phyloP scores from a whole-genome alignment of 1,140 invertebrate species.

The Heliconius hermathena region DNA sequence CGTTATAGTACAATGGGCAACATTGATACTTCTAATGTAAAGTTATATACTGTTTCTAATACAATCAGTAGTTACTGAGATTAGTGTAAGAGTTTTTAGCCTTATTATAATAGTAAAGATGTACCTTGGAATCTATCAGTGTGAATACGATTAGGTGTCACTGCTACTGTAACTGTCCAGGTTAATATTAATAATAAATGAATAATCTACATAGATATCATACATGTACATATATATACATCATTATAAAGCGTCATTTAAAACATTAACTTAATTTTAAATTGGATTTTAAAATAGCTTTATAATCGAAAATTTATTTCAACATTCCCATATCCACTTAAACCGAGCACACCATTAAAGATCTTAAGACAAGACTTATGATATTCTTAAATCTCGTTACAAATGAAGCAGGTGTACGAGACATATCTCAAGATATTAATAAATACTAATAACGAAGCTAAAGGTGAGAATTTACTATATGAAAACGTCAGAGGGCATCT shows the following conservation, averaged over 20 bases:
- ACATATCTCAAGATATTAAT: constrained; percentile 34
- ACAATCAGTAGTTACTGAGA: too few species aligned
- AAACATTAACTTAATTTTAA: not conserved
- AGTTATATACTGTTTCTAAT: too few species aligned
- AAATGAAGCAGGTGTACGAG: constrained; percentile 11
- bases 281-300: not conserved
- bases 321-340: not conserved
- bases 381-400: constrained; percentile 13
- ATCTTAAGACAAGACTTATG: not conserved
- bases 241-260: not conserved
- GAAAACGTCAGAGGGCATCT: constrained; percentile 39
- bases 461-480: constrained; percentile 46
- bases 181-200: too few species aligned
- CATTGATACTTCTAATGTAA: too few species aligned
- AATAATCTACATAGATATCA: not conserved
- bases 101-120: too few species aligned
- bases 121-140: too few species aligned
- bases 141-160: too few species aligned
- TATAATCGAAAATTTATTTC: not conserved
- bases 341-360: constrained; percentile 2
- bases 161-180: too few species aligned
- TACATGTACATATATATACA: not conserved
- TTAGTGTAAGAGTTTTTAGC: too few species aligned
- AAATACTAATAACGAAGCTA: constrained; percentile 36
- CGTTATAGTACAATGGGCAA: too few species aligned